phyloP scores from a whole-genome alignment of 2,113 vertebrate species.

The Salvelinus fontinalis region DNA sequence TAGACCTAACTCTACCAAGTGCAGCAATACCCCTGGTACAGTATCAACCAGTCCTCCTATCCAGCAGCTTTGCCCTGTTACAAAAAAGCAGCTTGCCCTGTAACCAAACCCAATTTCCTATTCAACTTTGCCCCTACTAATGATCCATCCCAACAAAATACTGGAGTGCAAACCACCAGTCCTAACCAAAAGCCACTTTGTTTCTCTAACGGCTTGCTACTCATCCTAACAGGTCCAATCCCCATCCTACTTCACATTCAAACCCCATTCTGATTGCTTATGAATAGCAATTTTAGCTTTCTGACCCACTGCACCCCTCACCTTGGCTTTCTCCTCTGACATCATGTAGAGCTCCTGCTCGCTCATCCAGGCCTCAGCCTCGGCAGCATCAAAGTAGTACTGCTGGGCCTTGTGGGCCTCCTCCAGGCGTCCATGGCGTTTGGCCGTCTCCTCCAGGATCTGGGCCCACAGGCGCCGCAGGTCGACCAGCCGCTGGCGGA shows the following conservation, averaged over 20 bases:
- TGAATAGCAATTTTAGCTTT: too few relatives aligned
- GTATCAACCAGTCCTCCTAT: neutral
- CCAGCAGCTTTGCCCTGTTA: neutral
- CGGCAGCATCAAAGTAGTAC: conserved; percentile 96
- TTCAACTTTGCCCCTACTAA: too few relatives aligned
- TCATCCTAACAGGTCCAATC: neutral
- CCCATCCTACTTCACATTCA: too few relatives aligned
- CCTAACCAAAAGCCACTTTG: too few relatives aligned
- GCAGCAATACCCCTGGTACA: too few relatives aligned
- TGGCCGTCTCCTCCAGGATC: conserved; percentile 87
- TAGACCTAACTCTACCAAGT: too few relatives aligned
- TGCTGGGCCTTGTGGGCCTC: conserved; percentile 95
- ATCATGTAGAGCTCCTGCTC: conserved; percentile 97
- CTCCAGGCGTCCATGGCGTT: conserved; percentile 87
- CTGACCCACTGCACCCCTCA: conserved; percentile 34
- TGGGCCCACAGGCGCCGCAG: conserved; percentile 87
- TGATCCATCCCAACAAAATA: too few relatives aligned
- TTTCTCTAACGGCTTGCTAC: too few relatives aligned
- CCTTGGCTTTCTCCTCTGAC: conserved; percentile 96
- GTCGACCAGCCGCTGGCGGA: conserved; percentile 84
- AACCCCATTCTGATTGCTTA: too few relatives aligned
- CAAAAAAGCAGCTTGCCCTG: neutral
- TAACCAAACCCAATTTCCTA: too few relatives aligned
- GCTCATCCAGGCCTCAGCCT: conserved; percentile 99
- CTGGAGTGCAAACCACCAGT: too few relatives aligned